Evolutionary conservation across 2,113 vertebrate genomes (phyloP).

Genomic region (Grallaria varia): DNA sequence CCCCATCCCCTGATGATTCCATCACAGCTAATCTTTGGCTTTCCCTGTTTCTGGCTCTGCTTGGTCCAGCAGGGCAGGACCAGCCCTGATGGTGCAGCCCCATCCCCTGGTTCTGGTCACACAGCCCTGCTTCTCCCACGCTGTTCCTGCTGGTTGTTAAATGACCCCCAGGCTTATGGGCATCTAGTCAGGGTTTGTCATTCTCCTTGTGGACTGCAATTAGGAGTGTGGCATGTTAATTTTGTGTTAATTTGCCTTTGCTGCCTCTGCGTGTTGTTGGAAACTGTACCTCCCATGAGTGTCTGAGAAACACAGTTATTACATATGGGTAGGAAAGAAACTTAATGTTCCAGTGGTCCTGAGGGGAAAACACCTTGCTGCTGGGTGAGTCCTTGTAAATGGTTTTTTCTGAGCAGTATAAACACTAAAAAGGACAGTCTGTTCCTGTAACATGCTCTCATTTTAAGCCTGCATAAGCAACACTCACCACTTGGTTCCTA

Average conservation of each 20-base stretch:
- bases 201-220: neutral
- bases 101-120: neutral
- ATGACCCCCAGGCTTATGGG: neutral
- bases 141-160: neutral
- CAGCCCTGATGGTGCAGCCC: neutral
- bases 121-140: neutral
- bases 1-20: neutral
- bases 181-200: neutral
- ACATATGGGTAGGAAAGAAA: neutral
- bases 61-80: neutral
- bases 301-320: neutral
- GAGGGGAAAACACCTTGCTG: neutral
- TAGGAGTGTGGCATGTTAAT: neutral
- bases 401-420: neutral
- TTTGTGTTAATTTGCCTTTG: constrained; percentile 2
- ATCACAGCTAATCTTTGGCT: accelerated
- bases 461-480: neutral
- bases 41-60: accelerated
- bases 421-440: neutral
- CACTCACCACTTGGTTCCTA: neutral
- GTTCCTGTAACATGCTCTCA: neutral
- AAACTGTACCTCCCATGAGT: neutral
- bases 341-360: neutral
- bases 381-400: neutral
- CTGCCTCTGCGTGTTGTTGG: neutral